These are phyloP conservation scores for Carposina sasakii DNA, from an alignment of 1,140 invertebrate genomes.

Conservation along the genomic window DNA sequence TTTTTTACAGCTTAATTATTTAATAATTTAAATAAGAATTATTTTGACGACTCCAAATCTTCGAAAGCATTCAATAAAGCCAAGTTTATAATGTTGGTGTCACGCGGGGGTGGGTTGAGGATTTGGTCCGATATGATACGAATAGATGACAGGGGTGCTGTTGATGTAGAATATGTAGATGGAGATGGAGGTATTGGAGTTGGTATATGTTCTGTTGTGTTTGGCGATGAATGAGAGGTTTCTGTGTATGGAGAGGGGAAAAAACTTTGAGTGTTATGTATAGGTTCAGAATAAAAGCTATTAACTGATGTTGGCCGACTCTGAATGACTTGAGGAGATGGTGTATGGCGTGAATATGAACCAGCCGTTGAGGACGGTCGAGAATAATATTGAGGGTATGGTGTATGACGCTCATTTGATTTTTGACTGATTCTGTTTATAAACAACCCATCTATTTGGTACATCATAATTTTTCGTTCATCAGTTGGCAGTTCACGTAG, in stretches of 20 bases:
- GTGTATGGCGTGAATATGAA: slow-evolving; percentile 13
- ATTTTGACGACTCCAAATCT: slow-evolving; percentile 11
- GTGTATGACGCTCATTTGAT: slow-evolving; percentile 19
- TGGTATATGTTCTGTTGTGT: slow-evolving; percentile 5
- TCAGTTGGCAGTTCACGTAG: slow-evolving; percentile 19
- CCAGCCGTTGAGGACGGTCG: slow-evolving; percentile 16
- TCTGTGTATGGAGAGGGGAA: no score
- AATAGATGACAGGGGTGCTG: slow-evolving; percentile 5
- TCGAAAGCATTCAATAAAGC: slow-evolving; percentile 13
- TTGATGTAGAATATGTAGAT: slow-evolving; percentile 12
- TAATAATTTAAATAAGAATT: no score
- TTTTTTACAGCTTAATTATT: background rate
- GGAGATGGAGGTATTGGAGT: slow-evolving; percentile 8
- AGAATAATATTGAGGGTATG: slow-evolving; percentile 22
- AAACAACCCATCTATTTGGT: slow-evolving; percentile 25
- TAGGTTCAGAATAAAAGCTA: slow-evolving; percentile 10
- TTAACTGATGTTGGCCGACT: slow-evolving; percentile 10
- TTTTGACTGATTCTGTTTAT: slow-evolving; percentile 23
- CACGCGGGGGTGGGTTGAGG: slow-evolving; percentile 4
- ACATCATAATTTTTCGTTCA: slow-evolving; percentile 19
- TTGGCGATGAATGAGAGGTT: slow-evolving; percentile 8
- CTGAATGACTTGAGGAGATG: slow-evolving; percentile 6
- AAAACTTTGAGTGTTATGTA: slow-evolving; percentile 5
- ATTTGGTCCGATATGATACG: slow-evolving; percentile 6
- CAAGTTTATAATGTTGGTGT: slow-evolving; percentile 13